These are phyloP conservation scores for Drosophila kuntzei DNA, from an alignment of 2,888 invertebrate species.

Conservation along the genomic window DNA sequence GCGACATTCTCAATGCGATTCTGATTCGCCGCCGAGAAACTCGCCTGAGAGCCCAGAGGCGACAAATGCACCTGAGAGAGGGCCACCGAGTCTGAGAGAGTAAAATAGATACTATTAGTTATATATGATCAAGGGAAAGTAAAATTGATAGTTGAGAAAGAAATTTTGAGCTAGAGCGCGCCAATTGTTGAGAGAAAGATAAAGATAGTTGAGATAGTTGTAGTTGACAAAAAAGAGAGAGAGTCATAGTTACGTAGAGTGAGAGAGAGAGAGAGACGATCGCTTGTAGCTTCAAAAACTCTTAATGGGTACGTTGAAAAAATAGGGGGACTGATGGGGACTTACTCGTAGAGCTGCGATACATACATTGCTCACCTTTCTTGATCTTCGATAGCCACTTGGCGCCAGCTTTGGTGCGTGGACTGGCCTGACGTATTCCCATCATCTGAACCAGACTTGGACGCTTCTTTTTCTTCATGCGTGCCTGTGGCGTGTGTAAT, in stretches of 20 bases:
- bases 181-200: constrained; percentile 59
- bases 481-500: constrained; percentile 86
- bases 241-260: constrained; percentile 28
- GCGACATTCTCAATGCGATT: constrained; percentile 95
- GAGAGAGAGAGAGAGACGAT: constrained; percentile 20
- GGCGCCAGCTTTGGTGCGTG: constrained; percentile 93
- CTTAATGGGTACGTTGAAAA: constrained; percentile 27
- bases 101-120: constrained; percentile 20
- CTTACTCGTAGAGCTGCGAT: constrained; percentile 60
- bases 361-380: constrained; percentile 90
- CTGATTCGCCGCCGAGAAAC: constrained; percentile 90
- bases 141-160: constrained; percentile 49
- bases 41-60: constrained; percentile 93
- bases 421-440: constrained; percentile 91
- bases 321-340: constrained; percentile 2
- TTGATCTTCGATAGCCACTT: constrained; percentile 96
- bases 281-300: constrained; percentile 79
- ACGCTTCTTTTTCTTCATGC: constrained; percentile 90
- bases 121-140: neutral
- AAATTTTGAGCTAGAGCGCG: constrained; percentile 82
- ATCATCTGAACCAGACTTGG: constrained; percentile 94
- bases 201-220: constrained; percentile 25
- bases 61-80: constrained; percentile 93
- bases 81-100: constrained; percentile 89
- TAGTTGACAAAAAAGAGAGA: constrained; percentile 23